Evolutionary conservation across 2,797 vertebrate genomes (phyloP).

Genomic region (Lepilemur ruficaudatus): DNA sequence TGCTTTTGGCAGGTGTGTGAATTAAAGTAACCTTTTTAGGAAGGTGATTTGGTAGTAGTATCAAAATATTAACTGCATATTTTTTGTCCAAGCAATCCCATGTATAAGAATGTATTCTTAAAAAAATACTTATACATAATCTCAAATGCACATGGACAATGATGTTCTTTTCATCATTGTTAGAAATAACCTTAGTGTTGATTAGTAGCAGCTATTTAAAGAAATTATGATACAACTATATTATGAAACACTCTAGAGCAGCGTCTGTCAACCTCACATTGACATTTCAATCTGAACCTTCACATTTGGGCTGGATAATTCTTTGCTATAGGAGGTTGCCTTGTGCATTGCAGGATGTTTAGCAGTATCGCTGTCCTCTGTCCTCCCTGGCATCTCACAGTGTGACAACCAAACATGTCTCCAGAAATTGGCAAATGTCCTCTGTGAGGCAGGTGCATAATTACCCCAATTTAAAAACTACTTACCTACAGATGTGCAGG

Average conservation of each 20-base stretch:
- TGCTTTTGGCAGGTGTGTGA: not conserved
- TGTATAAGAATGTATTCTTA: not conserved
- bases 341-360: not conserved
- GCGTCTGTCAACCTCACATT: not conserved
- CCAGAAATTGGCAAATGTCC: not conserved
- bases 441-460: not conserved
- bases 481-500: not conserved
- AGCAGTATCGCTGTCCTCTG: not conserved
- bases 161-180: not conserved
- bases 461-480: not conserved
- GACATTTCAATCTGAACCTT: not conserved
- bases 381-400: not conserved
- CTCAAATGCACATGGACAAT: not conserved
- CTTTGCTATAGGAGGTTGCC: not conserved
- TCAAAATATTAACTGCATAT: not conserved
- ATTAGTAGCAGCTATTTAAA: not conserved
- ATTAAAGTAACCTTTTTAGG: not conserved
- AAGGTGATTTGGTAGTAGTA: not conserved
- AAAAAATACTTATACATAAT: not conserved
- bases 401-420: not conserved
- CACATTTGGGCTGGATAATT: not conserved
- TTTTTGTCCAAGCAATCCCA: not conserved
- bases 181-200: not conserved
- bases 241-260: not conserved
- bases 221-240: not conserved